These are phyloP conservation scores for Tetragnatha versicolor DNA, from an alignment of 1,140 invertebrate genomes.

Conservation along the genomic window DNA sequence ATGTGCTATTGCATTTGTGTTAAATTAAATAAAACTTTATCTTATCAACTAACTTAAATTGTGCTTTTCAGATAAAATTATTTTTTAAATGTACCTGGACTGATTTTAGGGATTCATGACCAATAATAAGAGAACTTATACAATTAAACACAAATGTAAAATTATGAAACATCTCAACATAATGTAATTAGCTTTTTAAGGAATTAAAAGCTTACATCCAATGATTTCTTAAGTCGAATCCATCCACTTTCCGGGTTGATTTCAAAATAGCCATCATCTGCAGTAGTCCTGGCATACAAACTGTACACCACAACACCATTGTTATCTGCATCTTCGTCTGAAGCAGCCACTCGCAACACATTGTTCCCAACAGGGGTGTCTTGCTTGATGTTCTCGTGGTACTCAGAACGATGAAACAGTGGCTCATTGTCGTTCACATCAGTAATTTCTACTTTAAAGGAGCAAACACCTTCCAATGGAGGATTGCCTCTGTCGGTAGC, in stretches of 20 bases:
- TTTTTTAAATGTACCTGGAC: too few relatives aligned
- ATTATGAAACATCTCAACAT: too few relatives aligned
- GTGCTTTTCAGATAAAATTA: too few relatives aligned
- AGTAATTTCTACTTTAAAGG: conserved; percentile 94
- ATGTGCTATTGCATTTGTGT: too few relatives aligned
- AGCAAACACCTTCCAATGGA: conserved; percentile 91
- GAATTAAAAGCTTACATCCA: conserved; percentile 84
- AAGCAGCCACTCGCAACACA: conserved; percentile 87
- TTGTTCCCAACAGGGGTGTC: conserved; percentile 94
- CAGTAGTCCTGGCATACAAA: conserved; percentile 82
- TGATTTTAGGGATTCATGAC: too few relatives aligned
- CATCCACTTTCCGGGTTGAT: conserved; percentile 95
- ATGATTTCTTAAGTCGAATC: conserved; percentile 91
- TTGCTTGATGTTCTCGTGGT: conserved; percentile 95
- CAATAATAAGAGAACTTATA: too few relatives aligned
- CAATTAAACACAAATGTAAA: too few relatives aligned
- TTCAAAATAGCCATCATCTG: conserved; percentile 91
- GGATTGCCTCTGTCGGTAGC: conserved; percentile 96
- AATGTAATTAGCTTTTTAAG: conserved; percentile 91
- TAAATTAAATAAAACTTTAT: too few relatives aligned
- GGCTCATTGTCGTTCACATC: conserved; percentile 94
- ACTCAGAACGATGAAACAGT: conserved; percentile 94
- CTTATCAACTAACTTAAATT: too few relatives aligned
- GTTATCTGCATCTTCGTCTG: conserved; percentile 94
- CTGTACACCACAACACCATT: conserved; percentile 78